A percentile compares a stretch with the other conserved stretches of the same genome.
These are phyloP conservation scores for Chaetorhynchus papuensis DNA, from an alignment of 2,113 vertebrate species.

Conservation along the genomic window DNA sequence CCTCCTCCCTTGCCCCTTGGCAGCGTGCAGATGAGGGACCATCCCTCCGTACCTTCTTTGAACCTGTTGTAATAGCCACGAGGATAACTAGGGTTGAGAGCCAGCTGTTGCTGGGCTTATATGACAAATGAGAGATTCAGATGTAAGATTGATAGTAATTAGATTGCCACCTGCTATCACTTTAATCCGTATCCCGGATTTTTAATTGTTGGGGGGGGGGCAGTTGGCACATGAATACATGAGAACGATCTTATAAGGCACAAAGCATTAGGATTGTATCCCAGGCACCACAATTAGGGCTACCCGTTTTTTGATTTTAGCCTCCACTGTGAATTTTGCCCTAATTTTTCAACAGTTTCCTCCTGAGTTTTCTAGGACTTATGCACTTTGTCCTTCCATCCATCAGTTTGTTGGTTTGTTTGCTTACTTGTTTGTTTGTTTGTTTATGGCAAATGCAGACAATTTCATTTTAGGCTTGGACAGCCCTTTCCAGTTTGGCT, in stretches of 20 bases:
- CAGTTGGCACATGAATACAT: neutral
- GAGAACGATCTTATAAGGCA: neutral
- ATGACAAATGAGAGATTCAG: constrained; percentile 51
- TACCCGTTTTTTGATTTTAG: neutral
- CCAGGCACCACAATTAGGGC: neutral
- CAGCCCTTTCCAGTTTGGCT: constrained; percentile 10
- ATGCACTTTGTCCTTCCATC: neutral
- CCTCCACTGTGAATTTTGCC: neutral
- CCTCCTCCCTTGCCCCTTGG: neutral
- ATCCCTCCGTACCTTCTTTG: neutral
- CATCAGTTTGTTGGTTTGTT: neutral
- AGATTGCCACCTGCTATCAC: constrained; percentile 64
- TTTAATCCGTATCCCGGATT: constrained; percentile 47
- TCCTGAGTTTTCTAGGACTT: neutral
- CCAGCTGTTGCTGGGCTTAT: constrained; percentile 49
- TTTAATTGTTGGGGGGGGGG: constrained; percentile 23
- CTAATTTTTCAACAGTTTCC: neutral
- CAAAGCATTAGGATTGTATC: neutral
- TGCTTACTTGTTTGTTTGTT: neutral
- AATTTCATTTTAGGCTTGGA: neutral
- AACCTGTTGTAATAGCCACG: neutral
- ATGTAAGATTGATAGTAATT: constrained; percentile 57
- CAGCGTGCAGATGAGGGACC: neutral
- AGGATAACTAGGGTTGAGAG: constrained; percentile 33
- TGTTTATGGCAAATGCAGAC: neutral